These are phyloP conservation scores for Stramonita haemastoma DNA, from an alignment of 2,888 invertebrate species.

Conservation along the genomic window DNA sequence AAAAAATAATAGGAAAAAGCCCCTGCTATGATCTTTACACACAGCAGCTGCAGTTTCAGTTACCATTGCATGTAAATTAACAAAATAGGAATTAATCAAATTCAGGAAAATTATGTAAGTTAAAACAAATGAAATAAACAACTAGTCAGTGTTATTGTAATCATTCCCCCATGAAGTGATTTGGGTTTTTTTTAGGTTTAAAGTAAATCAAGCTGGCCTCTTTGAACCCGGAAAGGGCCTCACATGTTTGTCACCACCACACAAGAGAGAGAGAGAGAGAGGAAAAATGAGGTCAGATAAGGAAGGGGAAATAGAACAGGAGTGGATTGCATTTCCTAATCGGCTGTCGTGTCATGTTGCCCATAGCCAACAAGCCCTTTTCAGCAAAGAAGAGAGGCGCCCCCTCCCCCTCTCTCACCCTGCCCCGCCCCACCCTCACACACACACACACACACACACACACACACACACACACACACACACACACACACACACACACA, in stretches of 20 bases:
- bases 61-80: too few species aligned
- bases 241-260: not conserved
- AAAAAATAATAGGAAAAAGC: too few species aligned
- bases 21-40: too few species aligned
- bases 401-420: not conserved
- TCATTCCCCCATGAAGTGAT: too few species aligned
- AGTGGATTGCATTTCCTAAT: conserved; percentile 27
- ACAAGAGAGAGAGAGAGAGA: conserved; percentile 13
- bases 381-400: not conserved
- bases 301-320: conserved; percentile 22
- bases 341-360: not conserved
- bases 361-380: not conserved
- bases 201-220: not conserved
- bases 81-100: too few species aligned
- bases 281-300: conserved; percentile 14
- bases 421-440: not conserved
- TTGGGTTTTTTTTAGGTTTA: too few species aligned
- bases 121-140: too few species aligned
- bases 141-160: too few species aligned
- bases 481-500: not conserved
- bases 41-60: too few species aligned
- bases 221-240: conserved; percentile 14
- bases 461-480: conserved; percentile 12
- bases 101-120: too few species aligned
- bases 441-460: not conserved